Conservation (phyloP, 1,140 invertebrate genomes). For the Lamellibrachia luymesi region DNA sequence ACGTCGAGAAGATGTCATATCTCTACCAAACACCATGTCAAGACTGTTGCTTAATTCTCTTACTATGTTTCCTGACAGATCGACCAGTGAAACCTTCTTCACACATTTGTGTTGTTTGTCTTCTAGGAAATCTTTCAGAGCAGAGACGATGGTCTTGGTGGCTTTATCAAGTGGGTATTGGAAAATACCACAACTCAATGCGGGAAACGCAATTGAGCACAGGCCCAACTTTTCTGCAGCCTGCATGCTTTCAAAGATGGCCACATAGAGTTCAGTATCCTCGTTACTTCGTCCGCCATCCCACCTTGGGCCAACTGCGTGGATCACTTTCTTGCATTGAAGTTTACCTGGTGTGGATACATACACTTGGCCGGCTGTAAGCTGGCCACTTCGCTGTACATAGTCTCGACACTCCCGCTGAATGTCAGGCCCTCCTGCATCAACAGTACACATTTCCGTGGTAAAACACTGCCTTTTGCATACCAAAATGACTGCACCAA, state of each 20-base stretch:
- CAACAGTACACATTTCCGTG: conserved; percentile 19
- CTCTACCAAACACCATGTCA: background rate
- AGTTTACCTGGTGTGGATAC: conserved; percentile 31
- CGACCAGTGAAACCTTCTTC: background rate
- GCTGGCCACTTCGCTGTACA: conserved; percentile 21
- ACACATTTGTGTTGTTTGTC: background rate
- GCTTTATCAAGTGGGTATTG: conserved; percentile 33
- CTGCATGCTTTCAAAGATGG: conserved; percentile 32
- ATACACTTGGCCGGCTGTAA: conserved; percentile 32
- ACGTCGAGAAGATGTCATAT: background rate
- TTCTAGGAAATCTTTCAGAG: conserved; percentile 6
- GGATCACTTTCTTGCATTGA: conserved; percentile 34
- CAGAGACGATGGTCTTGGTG: background rate
- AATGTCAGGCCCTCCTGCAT: conserved; percentile 31
- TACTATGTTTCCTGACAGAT: background rate
- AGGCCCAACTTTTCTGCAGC: conserved; percentile 23
- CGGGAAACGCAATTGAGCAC: conserved; percentile 35
- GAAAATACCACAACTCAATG: conserved; percentile 39
- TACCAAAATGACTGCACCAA: no score
- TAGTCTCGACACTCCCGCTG: conserved; percentile 32
- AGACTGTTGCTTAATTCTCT: background rate
- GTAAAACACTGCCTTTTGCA: background rate
- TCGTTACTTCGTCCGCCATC: conserved; percentile 30
- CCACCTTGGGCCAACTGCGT: conserved; percentile 44
- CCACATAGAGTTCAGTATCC: conserved; percentile 26